Conservation (phyloP, 2,888 invertebrate species). For the Epistrophe grossulariae region DNA sequence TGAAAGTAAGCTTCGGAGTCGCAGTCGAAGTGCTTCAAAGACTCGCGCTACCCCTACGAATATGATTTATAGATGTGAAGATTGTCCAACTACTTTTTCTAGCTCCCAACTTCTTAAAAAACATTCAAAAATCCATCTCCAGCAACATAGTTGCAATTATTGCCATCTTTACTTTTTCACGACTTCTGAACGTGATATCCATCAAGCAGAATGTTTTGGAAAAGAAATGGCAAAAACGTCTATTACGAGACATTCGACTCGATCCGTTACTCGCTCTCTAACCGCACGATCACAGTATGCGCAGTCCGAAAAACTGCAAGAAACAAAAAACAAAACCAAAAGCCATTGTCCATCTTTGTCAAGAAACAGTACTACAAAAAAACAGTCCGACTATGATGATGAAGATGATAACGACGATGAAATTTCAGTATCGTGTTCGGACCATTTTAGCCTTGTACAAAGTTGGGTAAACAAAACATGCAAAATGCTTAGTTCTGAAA, state of each 20-base stretch:
- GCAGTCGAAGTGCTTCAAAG: slow-evolving; percentile 12
- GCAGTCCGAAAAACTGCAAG: background rate
- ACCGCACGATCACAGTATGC: slow-evolving; percentile 11
- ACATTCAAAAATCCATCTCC: slow-evolving; percentile 36
- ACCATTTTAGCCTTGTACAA: slow-evolving; percentile 31
- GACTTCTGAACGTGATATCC: slow-evolving; percentile 47
- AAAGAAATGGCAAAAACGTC: slow-evolving; percentile 46
- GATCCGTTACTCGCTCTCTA: slow-evolving; percentile 46
- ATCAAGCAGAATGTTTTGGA: slow-evolving; percentile 67
- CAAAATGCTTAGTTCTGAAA: slow-evolving; percentile 9
- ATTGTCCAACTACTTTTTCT: slow-evolving; percentile 61
- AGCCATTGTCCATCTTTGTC: background rate
- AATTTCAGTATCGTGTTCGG: slow-evolving; percentile 10
- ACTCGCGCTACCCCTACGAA: background rate
- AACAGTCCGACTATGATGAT: background rate
- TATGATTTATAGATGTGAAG: slow-evolving; percentile 27
- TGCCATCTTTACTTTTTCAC: slow-evolving; percentile 31
- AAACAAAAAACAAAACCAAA: background rate
- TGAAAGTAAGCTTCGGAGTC: slow-evolving; percentile 17
- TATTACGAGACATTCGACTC: slow-evolving; percentile 1
- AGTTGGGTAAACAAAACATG: slow-evolving; percentile 62
- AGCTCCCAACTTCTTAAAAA: slow-evolving; percentile 40
- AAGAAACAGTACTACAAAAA: background rate
- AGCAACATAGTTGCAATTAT: slow-evolving; percentile 52
- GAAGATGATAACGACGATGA: slow-evolving; percentile 21